phyloP scores from a whole-genome alignment of 2,113 vertebrate species.

The Procavia capensis region DNA sequence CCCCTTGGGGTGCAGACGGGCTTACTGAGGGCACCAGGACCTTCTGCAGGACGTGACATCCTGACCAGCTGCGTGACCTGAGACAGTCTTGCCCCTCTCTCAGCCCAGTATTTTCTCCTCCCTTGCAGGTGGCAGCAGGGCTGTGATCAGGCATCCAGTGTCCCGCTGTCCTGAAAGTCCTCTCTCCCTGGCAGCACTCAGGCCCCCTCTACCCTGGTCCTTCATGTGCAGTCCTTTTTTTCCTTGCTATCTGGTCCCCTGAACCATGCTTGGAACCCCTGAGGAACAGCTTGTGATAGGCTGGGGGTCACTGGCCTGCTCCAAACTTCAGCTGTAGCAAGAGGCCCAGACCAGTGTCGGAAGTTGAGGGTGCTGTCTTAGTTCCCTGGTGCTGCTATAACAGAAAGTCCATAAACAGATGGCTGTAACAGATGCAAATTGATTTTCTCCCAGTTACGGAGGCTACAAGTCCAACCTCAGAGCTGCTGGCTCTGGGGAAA shows the following conservation, averaged over 20 bases:
- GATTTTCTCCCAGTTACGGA: too few species aligned
- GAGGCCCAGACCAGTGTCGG: background rate
- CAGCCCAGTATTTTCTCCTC: background rate
- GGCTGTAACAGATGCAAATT: too few species aligned
- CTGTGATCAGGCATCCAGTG: fast-evolving
- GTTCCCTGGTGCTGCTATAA: too few species aligned
- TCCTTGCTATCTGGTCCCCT: background rate
- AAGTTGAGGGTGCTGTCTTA: too few species aligned
- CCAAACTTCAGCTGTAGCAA: background rate
- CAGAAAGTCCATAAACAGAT: too few species aligned
- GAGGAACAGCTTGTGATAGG: background rate
- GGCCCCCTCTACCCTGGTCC: background rate
- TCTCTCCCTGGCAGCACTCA: background rate
- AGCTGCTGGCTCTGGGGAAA: too few species aligned
- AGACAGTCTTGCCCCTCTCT: background rate
- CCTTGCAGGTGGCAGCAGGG: background rate
- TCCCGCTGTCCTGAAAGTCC: background rate
- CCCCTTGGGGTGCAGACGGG: background rate
- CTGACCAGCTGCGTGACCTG: background rate
- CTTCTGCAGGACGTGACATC: background rate
- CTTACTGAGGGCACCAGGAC: background rate
- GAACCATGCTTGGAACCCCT: background rate
- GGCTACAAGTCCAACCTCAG: too few species aligned
- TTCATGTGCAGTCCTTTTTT: background rate
- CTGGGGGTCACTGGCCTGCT: background rate